phyloP scores from a whole-genome alignment of 2,888 invertebrate species.

The Mesorhabditis spiculigera region DNA sequence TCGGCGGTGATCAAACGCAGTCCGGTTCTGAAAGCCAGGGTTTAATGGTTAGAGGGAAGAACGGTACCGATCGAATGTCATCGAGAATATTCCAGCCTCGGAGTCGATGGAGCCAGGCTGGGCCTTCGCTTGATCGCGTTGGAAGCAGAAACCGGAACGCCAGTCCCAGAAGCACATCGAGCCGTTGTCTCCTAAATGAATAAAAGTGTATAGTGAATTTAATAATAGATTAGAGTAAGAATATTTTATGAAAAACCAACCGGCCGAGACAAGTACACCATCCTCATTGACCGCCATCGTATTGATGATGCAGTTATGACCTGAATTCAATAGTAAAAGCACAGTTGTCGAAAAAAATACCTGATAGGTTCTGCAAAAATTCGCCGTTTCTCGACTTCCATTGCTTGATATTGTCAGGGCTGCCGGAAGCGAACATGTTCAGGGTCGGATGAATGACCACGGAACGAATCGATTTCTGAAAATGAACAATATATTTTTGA shows the following conservation, averaged over 20 bases:
- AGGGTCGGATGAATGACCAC: slow-evolving; percentile 65
- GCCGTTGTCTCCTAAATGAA: slow-evolving; percentile 76
- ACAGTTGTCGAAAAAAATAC: slow-evolving; percentile 11
- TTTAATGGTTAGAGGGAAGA: neutral
- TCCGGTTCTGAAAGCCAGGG: slow-evolving; percentile 61
- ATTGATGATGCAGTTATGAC: slow-evolving; percentile 95
- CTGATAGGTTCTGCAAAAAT: slow-evolving; percentile 79
- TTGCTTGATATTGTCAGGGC: slow-evolving; percentile 97
- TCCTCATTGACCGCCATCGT: slow-evolving; percentile 90
- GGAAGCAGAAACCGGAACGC: slow-evolving; percentile 98
- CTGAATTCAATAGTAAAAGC: slow-evolving; percentile 64
- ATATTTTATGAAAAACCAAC: slow-evolving; percentile 38
- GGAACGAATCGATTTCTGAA: slow-evolving; percentile 68
- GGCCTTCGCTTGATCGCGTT: slow-evolving; percentile 60
- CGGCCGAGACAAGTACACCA: slow-evolving; percentile 92
- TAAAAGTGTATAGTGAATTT: slow-evolving; percentile 10
- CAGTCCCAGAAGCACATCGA: slow-evolving; percentile 97
- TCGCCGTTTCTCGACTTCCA: slow-evolving; percentile 98
- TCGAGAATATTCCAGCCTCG: slow-evolving; percentile 93
- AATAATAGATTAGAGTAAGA: slow-evolving; percentile 7
- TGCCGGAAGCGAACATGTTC: slow-evolving; percentile 93
- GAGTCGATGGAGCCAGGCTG: slow-evolving; percentile 99
- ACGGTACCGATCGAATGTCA: slow-evolving; percentile 74
- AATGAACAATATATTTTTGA: slow-evolving; percentile 1
- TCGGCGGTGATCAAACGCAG: slow-evolving; percentile 90